These are phyloP conservation scores for Hirudo medicinalis DNA, from an alignment of 1,140 invertebrate species.

Conservation along the genomic window DNA sequence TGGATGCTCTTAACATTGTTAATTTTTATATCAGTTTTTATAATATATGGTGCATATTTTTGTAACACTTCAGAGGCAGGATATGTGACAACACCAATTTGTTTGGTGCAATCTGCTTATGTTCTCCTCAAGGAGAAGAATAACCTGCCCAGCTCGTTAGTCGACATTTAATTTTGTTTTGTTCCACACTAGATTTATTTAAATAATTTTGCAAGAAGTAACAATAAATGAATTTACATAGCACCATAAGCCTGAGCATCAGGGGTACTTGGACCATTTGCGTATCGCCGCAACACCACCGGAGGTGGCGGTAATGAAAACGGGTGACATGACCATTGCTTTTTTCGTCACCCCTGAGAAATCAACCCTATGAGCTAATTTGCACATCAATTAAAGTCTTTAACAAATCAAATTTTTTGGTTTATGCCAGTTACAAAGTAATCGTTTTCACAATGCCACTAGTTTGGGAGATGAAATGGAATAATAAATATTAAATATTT, in stretches of 20 bases:
- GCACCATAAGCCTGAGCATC: background rate
- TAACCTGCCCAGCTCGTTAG: constrained; percentile 59
- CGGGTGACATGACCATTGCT: too few relatives aligned
- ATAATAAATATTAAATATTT: constrained; percentile 28
- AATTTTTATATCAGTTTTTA: too few relatives aligned
- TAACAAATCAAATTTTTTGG: background rate
- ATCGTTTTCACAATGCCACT: too few relatives aligned
- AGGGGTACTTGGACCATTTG: background rate
- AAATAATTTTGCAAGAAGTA: background rate
- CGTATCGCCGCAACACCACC: too few relatives aligned
- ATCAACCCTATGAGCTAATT: too few relatives aligned
- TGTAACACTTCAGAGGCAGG: constrained; percentile 54
- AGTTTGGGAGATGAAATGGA: too few relatives aligned
- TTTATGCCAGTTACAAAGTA: background rate
- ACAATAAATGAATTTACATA: background rate
- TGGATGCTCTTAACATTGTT: too few relatives aligned
- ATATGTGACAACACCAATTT: constrained; percentile 66
- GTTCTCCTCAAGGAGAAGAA: constrained; percentile 60
- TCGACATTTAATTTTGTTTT: constrained; percentile 20
- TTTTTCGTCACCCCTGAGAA: background rate
- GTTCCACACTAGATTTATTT: background rate
- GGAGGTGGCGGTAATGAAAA: too few relatives aligned
- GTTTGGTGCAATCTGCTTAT: constrained; percentile 56
- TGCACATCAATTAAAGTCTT: background rate
- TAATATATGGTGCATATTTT: too few relatives aligned